Conservation (phyloP, 2,888 invertebrate genomes). For the Galeopsomyia nigrocyanea region DNA sequence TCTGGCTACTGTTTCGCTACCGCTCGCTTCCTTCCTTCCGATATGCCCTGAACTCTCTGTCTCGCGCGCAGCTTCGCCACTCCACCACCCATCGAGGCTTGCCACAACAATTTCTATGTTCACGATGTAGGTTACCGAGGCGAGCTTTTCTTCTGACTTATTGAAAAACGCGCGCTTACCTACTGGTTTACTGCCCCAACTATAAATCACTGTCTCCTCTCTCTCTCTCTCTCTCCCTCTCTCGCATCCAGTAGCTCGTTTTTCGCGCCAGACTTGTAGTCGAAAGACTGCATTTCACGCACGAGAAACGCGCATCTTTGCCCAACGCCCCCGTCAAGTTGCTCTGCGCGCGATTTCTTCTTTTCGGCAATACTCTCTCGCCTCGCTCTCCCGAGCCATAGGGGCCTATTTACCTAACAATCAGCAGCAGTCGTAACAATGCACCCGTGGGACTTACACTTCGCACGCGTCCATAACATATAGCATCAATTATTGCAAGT, state of each 20-base stretch:
- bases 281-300: neutral
- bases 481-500: neutral
- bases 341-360: too few relatives aligned
- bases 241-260: neutral
- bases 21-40: conserved; percentile 14
- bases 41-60: conserved; percentile 10
- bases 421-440: conserved; percentile 56
- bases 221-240: neutral
- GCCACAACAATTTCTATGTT: conserved; percentile 68
- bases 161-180: conserved; percentile 50
- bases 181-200: conserved; percentile 63
- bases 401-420: conserved; percentile 42
- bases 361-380: neutral
- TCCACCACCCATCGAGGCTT: conserved; percentile 64
- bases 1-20: conserved; percentile 4
- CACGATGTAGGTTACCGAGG: conserved; percentile 67
- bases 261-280: too few relatives aligned
- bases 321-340: too few relatives aligned
- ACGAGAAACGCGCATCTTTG: too few relatives aligned
- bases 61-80: conserved; percentile 39
- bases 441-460: conserved; percentile 60
- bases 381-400: conserved; percentile 16
- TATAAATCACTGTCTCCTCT: conserved; percentile 62
- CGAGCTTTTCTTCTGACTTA: conserved; percentile 54
- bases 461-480: neutral